Evolutionary conservation across 2,113 vertebrate species (phyloP).

Genomic region (Paramormyrops kingsleyae): DNA sequence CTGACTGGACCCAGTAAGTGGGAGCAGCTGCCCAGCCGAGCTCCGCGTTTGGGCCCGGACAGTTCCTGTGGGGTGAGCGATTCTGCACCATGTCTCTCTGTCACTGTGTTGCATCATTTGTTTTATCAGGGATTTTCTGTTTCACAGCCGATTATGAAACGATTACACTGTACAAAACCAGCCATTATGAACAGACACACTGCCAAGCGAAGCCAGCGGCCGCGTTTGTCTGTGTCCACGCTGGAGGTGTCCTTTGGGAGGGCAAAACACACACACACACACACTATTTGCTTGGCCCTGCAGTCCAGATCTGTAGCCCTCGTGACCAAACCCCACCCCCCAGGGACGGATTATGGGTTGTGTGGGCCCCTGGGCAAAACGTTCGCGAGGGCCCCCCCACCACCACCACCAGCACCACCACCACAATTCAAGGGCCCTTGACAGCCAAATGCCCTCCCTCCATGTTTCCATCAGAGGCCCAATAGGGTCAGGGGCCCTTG

Average conservation of each 20-base stretch:
- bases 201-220: background rate
- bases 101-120: background rate
- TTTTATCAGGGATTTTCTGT: background rate
- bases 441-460: too few species aligned
- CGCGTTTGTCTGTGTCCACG: background rate
- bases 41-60: background rate
- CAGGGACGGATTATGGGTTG: too few species aligned
- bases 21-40: background rate
- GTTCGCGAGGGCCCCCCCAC: too few species aligned
- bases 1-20: background rate
- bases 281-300: background rate
- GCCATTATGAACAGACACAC: background rate
- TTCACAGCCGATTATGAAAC: conserved; percentile 2
- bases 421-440: too few species aligned
- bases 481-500: too few species aligned
- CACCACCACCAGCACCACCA: too few species aligned
- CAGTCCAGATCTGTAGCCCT: background rate
- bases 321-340: background rate
- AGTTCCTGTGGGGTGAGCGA: background rate
- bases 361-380: too few species aligned
- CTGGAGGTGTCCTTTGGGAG: background rate
- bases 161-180: background rate
- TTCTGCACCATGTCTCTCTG: background rate
- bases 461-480: too few species aligned
- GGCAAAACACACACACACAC: background rate